Evolutionary conservation across 2,888 invertebrate genomes (phyloP).

Genomic region (Callinectes sapidus): DNA sequence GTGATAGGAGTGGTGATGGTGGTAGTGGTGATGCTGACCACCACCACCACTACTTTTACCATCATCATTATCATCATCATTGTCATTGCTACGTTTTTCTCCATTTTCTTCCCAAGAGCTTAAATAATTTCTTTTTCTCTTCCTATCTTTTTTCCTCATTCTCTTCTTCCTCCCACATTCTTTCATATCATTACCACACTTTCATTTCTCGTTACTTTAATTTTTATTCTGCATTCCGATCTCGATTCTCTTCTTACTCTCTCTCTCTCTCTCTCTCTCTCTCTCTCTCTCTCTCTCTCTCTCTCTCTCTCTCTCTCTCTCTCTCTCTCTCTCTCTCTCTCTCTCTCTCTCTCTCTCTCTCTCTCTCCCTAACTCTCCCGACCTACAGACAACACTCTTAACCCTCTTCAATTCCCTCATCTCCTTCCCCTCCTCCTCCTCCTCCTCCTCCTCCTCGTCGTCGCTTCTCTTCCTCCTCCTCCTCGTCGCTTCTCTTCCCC

Average conservation of each 20-base stretch:
- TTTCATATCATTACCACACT: neutral
- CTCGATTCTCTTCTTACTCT: neutral
- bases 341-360: no score
- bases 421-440: neutral
- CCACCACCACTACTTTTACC: neutral
- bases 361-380: neutral
- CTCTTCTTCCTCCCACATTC: neutral
- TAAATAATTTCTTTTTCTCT: neutral
- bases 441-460: neutral
- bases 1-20: neutral
- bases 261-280: neutral
- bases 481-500: neutral
- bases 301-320: no score
- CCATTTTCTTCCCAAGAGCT: neutral
- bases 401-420: neutral
- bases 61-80: neutral
- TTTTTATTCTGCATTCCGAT: neutral
- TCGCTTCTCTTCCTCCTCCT: constrained; percentile 6
- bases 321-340: no score
- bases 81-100: neutral
- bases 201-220: neutral
- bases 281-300: neutral
- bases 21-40: neutral
- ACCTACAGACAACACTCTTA: neutral
- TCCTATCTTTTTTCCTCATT: neutral